Conservation (phyloP, 2,113 vertebrate genomes). For the Collichthys lucidus region DNA sequence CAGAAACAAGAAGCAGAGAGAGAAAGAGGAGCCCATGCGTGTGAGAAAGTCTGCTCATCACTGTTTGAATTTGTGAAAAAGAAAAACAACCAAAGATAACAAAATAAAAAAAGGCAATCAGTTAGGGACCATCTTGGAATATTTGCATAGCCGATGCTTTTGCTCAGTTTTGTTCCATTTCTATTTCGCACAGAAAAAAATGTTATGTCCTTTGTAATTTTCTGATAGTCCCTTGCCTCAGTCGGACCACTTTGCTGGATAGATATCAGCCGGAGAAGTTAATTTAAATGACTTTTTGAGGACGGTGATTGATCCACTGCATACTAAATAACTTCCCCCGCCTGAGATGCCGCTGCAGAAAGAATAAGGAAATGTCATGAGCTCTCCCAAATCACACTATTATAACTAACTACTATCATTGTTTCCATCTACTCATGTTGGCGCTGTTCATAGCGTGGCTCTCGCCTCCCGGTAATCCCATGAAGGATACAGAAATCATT, state of each 20-base stretch:
- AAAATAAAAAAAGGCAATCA: constrained; percentile 47
- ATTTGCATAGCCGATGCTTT: constrained; percentile 46
- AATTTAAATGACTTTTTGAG: constrained; percentile 80
- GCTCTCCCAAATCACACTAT: constrained; percentile 54
- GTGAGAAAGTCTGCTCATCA: constrained; percentile 9
- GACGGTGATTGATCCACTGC: constrained; percentile 75
- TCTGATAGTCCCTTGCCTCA: constrained; percentile 75
- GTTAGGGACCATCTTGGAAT: constrained; percentile 59
- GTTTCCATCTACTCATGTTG: constrained; percentile 61
- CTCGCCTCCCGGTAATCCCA: constrained; percentile 58
- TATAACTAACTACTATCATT: constrained; percentile 59
- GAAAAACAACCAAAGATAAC: constrained; percentile 41
- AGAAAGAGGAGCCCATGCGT: constrained; percentile 24
- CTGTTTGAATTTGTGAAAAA: constrained; percentile 48
- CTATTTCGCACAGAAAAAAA: constrained; percentile 57
- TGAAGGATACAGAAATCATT: constrained; percentile 35
- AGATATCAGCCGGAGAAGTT: constrained; percentile 77
- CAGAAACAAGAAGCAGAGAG: neutral
- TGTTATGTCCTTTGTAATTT: constrained; percentile 73
- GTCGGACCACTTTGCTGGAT: constrained; percentile 68
- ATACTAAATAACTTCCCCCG: constrained; percentile 74
- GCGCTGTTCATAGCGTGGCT: constrained; percentile 32
- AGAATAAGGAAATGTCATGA: constrained; percentile 69
- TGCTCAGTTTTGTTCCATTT: constrained; percentile 67
- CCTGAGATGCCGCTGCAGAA: constrained; percentile 58